Evolutionary conservation across 2,888 invertebrate species (phyloP), one percentile per base, ranked within the genome.

Genomic region (Mythimna loreyi): DNA sequence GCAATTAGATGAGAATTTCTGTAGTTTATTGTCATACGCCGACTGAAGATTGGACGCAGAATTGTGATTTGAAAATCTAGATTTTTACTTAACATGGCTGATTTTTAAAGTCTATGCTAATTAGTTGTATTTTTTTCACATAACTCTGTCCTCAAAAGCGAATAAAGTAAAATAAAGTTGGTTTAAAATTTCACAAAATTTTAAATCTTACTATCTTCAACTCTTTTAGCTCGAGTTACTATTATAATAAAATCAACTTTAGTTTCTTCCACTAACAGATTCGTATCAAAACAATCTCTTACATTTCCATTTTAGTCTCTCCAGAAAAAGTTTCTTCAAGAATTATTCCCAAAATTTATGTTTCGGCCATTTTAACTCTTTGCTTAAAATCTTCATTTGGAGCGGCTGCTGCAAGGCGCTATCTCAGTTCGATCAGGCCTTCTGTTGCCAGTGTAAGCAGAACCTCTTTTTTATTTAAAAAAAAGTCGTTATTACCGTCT

Each of bases 381-480:
- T 75, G 78, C 67, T 81, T 81, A 78, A 83, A 81, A 81, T 81
- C 84, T 82, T 83, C 67, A 83, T 82, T 82, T 63, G 50, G 71
- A 75, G 50, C 72, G 72, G 67, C 61, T 68, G 75, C 81, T 77
- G 78, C 78, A 73, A 55, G 55, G 63, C 67, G 68, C 68, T 78
- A 83, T 82, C 84, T 78, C 45, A 59, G 75, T 71, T 71, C 71
- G 75, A 83, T 82, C 76, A 71, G 61, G 59, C 81, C 76, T 69
- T 83, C 82, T 81, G 84, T 69, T 74, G 66, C 64, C 83, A 75
- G 45, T 61, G 68, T 73, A 75, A 81, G 80, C 62, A 78, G 55
- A 70, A 81, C 58, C 66, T 67, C 70, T 60, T 75, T 74, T 77
- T 71, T 53, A 40, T 52, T 53, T 25, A 55, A 67, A 73, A 78